phyloP scores from a whole-genome alignment of 2,797 vertebrate species.

The Apogon hyalosoma region DNA sequence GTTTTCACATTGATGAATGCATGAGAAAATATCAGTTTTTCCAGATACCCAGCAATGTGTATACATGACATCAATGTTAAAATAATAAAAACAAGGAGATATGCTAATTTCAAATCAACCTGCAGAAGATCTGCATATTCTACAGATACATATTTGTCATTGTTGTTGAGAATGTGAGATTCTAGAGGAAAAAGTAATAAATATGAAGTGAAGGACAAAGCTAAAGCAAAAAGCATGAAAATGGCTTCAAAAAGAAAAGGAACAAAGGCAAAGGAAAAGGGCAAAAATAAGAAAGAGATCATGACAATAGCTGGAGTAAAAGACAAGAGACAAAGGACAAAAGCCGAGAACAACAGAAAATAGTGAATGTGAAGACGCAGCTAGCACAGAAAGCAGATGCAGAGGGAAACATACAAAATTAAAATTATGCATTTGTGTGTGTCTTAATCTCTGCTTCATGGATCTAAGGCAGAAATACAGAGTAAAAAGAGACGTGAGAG shows the following conservation, averaged over 20 bases:
- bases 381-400: background rate
- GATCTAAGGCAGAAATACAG: background rate
- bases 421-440: no score
- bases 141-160: conserved; percentile 21
- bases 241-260: background rate
- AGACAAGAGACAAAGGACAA: conserved; percentile 9
- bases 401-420: background rate
- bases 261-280: background rate
- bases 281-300: background rate
- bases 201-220: conserved; percentile 7
- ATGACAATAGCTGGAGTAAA: conserved; percentile 4
- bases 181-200: conserved; percentile 3
- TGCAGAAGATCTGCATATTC: conserved; percentile 34
- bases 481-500: conserved; percentile 21
- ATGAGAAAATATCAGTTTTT: no score
- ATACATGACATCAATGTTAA: no score
- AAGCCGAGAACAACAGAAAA: conserved; percentile 4
- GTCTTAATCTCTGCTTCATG: no score
- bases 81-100: conserved; percentile 7
- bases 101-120: conserved; percentile 31
- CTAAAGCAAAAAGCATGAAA: background rate
- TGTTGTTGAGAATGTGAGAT: background rate
- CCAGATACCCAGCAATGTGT: no score
- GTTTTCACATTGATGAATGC: no score
- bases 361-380: background rate